Evolutionary conservation across 2,797 vertebrate species (phyloP).

Genomic region (Neosilurus mollespiculum): DNA sequence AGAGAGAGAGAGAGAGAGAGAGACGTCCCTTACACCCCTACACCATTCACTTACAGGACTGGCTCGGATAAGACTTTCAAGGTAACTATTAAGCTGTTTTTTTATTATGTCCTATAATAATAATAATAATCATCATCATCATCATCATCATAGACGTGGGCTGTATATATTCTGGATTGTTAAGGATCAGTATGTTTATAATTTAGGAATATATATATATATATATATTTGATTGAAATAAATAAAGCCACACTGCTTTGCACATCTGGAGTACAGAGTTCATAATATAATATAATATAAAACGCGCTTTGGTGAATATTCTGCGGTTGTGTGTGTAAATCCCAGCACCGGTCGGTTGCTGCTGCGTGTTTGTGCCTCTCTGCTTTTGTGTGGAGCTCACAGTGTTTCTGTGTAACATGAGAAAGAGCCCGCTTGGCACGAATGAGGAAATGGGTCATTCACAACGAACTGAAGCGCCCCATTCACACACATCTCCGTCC

Average conservation of each 20-base stretch:
- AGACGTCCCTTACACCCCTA: neutral
- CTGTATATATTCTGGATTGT: neutral
- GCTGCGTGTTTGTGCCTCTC: neutral
- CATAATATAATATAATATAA: too few relatives aligned
- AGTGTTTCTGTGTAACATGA: slow-evolving; percentile 65
- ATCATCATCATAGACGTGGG: slow-evolving; percentile 5
- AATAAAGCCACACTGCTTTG: neutral
- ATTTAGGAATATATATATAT: neutral
- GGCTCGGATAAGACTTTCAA: slow-evolving; percentile 52
- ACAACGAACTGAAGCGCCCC: slow-evolving; percentile 59
- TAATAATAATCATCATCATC: neutral
- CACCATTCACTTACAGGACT: slow-evolving; percentile 31
- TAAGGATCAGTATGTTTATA: neutral
- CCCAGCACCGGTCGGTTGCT: neutral
- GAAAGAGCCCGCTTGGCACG: slow-evolving; percentile 60
- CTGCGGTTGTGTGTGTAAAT: slow-evolving; percentile 1
- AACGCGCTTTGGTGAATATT: neutral
- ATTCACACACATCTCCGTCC: slow-evolving; percentile 69
- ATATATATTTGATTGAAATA: neutral
- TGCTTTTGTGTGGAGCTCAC: slow-evolving; percentile 19
- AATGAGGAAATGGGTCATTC: slow-evolving; percentile 60
- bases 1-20: neutral
- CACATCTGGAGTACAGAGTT: too few relatives aligned
- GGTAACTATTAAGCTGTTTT: slow-evolving; percentile 47
- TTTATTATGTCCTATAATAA: neutral